Conservation (phyloP, 2,113 vertebrate genomes). For the Oreochromis aureus region DNA sequence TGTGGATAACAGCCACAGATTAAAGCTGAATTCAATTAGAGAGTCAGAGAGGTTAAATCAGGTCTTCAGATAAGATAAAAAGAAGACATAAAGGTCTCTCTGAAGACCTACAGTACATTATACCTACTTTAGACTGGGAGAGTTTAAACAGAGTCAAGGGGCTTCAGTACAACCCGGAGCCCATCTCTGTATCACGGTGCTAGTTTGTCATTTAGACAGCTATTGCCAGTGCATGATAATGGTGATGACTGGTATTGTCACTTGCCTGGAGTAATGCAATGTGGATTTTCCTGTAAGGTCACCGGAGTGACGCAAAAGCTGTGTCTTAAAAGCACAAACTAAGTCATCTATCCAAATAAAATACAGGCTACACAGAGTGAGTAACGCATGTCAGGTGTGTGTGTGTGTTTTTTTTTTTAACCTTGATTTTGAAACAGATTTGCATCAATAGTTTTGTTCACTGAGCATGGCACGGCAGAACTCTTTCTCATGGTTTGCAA, state of each 20-base stretch:
- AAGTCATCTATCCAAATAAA: slow-evolving; percentile 67
- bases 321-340: slow-evolving; percentile 58
- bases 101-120: background rate
- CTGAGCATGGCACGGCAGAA: background rate
- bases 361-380: slow-evolving; percentile 37
- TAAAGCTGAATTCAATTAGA: background rate
- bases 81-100: background rate
- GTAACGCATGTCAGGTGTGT: background rate
- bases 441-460: background rate
- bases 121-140: background rate
- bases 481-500: background rate
- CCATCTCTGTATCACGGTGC: background rate
- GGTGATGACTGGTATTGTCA: slow-evolving; percentile 66
- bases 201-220: slow-evolving; percentile 34
- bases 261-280: slow-evolving; percentile 63
- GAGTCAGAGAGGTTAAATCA: background rate
- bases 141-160: background rate
- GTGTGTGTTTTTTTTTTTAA: background rate
- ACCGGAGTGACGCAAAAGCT: slow-evolving; percentile 67
- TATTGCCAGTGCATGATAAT: slow-evolving; percentile 48
- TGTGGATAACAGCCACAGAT: background rate
- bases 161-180: background rate
- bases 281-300: slow-evolving; percentile 77
- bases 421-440: background rate
- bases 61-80: background rate